Conservation (phyloP, 2,113 vertebrate species). For the Nymphicus hollandicus region DNA sequence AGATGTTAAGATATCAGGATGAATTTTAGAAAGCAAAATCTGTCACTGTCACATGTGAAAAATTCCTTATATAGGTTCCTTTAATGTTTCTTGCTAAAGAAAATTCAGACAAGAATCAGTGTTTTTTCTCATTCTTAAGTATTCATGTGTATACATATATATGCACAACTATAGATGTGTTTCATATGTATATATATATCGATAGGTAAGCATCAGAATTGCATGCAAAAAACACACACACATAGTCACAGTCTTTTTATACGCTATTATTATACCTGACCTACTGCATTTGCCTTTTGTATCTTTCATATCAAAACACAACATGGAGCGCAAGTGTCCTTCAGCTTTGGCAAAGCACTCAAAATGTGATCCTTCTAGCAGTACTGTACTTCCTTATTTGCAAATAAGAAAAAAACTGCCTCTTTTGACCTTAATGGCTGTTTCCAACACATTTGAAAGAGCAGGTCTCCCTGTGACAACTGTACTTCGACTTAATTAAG, state of each 20-base stretch:
- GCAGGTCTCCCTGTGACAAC: background rate
- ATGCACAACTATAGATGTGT: rapidly evolving
- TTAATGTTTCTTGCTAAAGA: background rate
- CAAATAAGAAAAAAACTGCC: background rate
- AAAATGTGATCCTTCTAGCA: background rate
- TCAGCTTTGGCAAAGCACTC: background rate
- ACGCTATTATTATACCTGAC: background rate
- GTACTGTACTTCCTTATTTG: background rate
- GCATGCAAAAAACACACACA: background rate
- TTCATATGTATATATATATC: background rate
- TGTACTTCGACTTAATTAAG: background rate
- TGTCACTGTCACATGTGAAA: background rate
- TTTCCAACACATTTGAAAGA: background rate
- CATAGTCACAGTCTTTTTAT: background rate
- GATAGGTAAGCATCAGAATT: background rate
- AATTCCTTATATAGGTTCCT: background rate
- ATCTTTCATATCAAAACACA: background rate
- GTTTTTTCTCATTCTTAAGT: background rate
- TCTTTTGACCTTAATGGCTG: background rate
- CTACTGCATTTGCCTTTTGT: background rate
- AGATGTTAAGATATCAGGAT: background rate
- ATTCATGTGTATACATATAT: rapidly evolving
- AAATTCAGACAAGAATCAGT: background rate
- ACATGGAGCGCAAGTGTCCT: background rate
- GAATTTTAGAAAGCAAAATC: constrained; percentile 5